A percentile compares a stretch with the other conserved stretches of the same genome.
Conservation (phyloP, 2,888 invertebrate species). For the Onchidella celtica region DNA sequence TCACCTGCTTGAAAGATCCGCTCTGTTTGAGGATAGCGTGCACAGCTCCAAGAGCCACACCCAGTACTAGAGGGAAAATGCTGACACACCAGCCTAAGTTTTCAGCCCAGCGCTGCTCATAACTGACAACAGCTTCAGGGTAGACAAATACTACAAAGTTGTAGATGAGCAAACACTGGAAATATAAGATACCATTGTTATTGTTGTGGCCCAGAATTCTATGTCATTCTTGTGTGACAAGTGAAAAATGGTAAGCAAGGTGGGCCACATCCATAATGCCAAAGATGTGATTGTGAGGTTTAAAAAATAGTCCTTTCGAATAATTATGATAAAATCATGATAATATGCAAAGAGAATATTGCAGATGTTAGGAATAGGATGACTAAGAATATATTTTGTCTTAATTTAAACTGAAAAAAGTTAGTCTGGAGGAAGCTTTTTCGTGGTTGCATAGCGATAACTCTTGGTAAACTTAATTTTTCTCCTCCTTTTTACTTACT, state of each 20-base stretch:
- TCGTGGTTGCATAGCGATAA: too few species aligned
- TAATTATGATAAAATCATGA: not conserved
- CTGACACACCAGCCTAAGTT: conserved; percentile 72
- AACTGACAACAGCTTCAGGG: conserved; percentile 64
- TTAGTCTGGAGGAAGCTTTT: too few species aligned
- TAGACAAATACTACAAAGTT: conserved; percentile 72
- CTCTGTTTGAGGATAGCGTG: conserved; percentile 66
- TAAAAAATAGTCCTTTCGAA: too few species aligned
- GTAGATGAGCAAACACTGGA: conserved; percentile 72
- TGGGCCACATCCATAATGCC: not conserved
- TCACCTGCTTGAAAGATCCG: conserved; percentile 67
- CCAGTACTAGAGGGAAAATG: conserved; percentile 61
- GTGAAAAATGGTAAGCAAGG: not conserved
- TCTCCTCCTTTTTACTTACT: conserved; percentile 65
- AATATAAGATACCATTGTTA: not conserved
- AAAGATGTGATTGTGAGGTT: too few species aligned
- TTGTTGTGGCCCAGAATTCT: too few species aligned
- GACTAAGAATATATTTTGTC: too few species aligned
- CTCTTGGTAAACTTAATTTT: too few species aligned
- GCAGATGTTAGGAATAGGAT: too few species aligned
- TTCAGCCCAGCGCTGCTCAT: conserved; percentile 70
- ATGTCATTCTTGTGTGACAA: too few species aligned
- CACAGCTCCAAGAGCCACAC: conserved; percentile 64
- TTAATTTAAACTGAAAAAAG: too few species aligned
- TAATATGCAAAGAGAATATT: not conserved